Evolutionary conservation across 92 coral and sea anemone species (phyloP).

Genomic region (Heteractis magnifica): DNA sequence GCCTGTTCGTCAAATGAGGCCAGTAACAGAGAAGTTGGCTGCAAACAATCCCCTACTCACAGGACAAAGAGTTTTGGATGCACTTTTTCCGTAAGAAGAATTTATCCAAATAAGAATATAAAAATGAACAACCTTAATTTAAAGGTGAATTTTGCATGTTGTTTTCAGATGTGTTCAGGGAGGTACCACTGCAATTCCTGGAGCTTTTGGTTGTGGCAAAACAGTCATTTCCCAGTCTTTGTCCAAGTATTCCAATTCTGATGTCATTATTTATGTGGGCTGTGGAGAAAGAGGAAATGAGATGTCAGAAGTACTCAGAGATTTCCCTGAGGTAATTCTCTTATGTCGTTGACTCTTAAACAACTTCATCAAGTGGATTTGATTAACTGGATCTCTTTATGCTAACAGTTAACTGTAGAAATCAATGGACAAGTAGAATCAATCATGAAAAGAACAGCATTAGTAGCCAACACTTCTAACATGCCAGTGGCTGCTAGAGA

Average conservation of each 20-base stretch:
- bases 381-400: slow-evolving; percentile 1
- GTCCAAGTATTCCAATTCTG: slow-evolving; percentile 97
- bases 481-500: slow-evolving; percentile 99
- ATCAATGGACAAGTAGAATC: slow-evolving; percentile 90
- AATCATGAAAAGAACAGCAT: slow-evolving; percentile 96
- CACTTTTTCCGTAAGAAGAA: slow-evolving; percentile 93
- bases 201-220: slow-evolving; percentile 99
- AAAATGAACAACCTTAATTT: not conserved
- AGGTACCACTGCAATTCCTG: slow-evolving; percentile 99
- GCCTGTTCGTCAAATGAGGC: slow-evolving; percentile 99
- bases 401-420: slow-evolving; percentile 82
- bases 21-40: slow-evolving; percentile 94
- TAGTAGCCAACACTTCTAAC: slow-evolving; percentile 98
- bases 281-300: slow-evolving; percentile 99
- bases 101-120: not conserved
- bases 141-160: not conserved
- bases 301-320: slow-evolving; percentile 99
- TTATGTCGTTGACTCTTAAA: not conserved
- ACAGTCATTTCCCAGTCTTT: slow-evolving; percentile 99
- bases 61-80: slow-evolving; percentile 96
- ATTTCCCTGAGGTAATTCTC: slow-evolving; percentile 91
- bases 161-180: slow-evolving; percentile 92
- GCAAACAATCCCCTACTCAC: slow-evolving; percentile 94
- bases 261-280: slow-evolving; percentile 95
- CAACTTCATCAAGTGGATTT: not conserved